These are phyloP conservation scores for Acomys russatus DNA, from an alignment of 2,797 vertebrate species.

Conservation along the genomic window DNA sequence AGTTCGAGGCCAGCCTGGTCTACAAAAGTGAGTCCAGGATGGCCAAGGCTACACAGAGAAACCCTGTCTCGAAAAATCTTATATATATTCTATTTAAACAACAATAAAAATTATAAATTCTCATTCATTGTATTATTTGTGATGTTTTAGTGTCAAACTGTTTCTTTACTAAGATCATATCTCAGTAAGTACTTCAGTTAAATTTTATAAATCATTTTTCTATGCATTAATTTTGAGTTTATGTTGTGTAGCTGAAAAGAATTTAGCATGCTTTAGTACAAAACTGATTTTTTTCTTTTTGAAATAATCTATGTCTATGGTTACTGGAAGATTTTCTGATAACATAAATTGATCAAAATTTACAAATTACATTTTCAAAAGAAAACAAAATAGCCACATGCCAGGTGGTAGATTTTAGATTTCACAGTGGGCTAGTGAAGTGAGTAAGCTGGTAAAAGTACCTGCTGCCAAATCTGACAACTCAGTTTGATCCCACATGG, in stretches of 20 bases:
- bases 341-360: not conserved
- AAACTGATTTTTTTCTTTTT: not conserved
- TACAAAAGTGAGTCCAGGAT: no score
- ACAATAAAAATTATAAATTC: not conserved
- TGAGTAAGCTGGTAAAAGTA: not conserved
- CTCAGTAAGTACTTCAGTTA: not conserved
- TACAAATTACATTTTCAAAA: not conserved
- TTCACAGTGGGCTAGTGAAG: not conserved
- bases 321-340: not conserved
- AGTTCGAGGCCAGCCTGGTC: no score
- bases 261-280: not conserved
- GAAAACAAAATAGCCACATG: not conserved
- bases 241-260: not conserved
- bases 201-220: not conserved
- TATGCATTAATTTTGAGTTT: not conserved
- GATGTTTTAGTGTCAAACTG: not conserved
- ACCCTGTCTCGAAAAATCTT: no score
- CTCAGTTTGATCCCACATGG: not conserved
- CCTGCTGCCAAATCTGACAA: not conserved
- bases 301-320: not conserved
- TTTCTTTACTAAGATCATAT: not conserved
- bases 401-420: not conserved
- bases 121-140: not conserved
- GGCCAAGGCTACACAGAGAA: no score
- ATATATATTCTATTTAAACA: constrained; percentile 6